Evolutionary conservation across 2,888 invertebrate genomes (phyloP).

Genomic region (Drosophila affinis): DNA sequence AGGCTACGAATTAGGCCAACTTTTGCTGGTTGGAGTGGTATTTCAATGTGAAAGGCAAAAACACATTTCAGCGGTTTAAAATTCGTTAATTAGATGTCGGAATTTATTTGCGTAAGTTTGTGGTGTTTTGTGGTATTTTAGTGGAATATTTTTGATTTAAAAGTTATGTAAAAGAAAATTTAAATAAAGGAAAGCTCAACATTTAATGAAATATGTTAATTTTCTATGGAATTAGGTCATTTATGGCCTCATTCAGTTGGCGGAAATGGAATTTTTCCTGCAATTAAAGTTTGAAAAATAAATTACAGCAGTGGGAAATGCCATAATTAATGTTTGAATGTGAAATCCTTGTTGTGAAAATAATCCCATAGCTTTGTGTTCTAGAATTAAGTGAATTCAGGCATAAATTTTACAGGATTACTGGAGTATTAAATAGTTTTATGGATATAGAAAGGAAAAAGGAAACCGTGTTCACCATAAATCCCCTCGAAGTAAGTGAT

Average conservation of each 20-base stretch:
- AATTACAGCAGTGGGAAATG: not conserved
- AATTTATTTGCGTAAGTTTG: not conserved
- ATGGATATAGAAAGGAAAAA: not conserved
- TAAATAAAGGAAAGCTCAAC: slow-evolving; percentile 2
- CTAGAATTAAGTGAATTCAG: not conserved
- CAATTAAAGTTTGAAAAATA: not conserved
- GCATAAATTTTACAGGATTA: not conserved
- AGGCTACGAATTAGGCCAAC: slow-evolving; percentile 10
- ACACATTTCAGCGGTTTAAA: not conserved
- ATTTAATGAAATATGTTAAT: not conserved
- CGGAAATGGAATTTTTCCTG: not conserved
- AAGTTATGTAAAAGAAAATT: not conserved
- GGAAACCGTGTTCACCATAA: not conserved
- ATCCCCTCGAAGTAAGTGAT: not conserved
- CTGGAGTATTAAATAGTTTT: no score
- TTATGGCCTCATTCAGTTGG: not conserved
- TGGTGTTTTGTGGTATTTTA: not conserved
- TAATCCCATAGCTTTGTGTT: not conserved
- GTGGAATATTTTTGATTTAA: not conserved
- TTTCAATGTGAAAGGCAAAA: not conserved
- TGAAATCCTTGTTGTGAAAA: not conserved
- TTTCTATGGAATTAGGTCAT: not conserved
- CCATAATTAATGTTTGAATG: not conserved
- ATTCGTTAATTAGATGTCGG: not conserved
- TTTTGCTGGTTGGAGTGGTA: slow-evolving; percentile 7